Percentiles rank a stretch among this genome's conserved stretches.
Conservation (phyloP, 2,113 vertebrate genomes). For the Collichthys lucidus region DNA sequence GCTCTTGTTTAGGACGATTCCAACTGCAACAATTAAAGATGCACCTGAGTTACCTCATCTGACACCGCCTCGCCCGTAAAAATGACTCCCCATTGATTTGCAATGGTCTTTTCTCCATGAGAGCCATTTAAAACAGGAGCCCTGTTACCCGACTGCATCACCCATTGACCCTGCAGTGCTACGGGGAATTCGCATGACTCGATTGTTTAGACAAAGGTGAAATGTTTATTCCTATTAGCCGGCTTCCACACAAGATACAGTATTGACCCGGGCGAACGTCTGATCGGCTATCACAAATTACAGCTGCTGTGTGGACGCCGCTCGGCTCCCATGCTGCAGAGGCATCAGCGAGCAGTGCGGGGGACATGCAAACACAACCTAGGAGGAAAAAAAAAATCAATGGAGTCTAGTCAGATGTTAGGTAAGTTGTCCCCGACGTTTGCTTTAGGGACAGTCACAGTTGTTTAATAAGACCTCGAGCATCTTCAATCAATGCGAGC, state of each 20-base stretch:
- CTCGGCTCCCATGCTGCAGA: conserved; percentile 43
- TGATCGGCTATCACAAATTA: conserved; percentile 81
- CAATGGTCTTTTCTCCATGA: conserved; percentile 53
- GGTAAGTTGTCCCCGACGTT: conserved; percentile 76
- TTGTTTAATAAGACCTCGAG: conserved; percentile 85
- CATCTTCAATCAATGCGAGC: conserved; percentile 82
- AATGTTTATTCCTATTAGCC: conserved; percentile 85
- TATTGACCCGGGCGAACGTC: conserved; percentile 77
- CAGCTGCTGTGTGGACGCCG: conserved; percentile 59
- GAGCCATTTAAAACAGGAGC: conserved; percentile 65
- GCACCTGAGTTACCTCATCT: conserved; percentile 71
- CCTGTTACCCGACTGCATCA: conserved; percentile 60
- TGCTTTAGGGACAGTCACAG: conserved; percentile 79
- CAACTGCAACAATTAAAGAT: conserved; percentile 71
- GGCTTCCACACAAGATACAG: conserved; percentile 66
- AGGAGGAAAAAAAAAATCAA: conserved; percentile 75
- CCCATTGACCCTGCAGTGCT: conserved; percentile 72
- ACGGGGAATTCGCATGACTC: conserved; percentile 75
- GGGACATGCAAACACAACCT: conserved; percentile 79
- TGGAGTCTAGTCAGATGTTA: conserved; percentile 81
- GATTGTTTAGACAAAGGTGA: conserved; percentile 83
- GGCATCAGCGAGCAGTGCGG: conserved; percentile 43
- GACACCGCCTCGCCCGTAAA: conserved; percentile 37
- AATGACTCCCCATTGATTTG: conserved; percentile 66
- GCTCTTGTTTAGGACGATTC: conserved; percentile 32